Evolutionary conservation across 2,797 vertebrate species (phyloP).

Genomic region (Hirundo rustica): DNA sequence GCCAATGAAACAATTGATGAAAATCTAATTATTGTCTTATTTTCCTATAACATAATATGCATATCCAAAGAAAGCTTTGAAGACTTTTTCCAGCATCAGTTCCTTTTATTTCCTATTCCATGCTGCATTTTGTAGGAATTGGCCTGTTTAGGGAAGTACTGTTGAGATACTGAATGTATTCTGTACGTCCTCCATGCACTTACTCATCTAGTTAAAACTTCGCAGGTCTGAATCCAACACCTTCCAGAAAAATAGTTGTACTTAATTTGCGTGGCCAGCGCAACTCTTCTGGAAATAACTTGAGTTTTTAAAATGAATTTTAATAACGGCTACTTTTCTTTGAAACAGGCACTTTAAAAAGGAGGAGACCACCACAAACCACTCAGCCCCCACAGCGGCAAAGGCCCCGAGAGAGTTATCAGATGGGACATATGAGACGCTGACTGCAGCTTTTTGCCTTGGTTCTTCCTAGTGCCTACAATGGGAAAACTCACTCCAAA

Average conservation of each 20-base stretch:
- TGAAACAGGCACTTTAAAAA: slow-evolving; percentile 88
- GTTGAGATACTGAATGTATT: neutral
- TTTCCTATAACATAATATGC: neutral
- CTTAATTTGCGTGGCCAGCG: neutral
- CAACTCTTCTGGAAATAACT: neutral
- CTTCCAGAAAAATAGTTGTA: neutral
- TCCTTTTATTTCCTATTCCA: neutral
- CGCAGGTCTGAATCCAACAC: neutral
- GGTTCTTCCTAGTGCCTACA: slow-evolving; percentile 96
- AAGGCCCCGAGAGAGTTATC: slow-evolving; percentile 85
- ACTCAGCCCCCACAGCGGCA: slow-evolving; percentile 83
- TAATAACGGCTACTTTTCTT: neutral
- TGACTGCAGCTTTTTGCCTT: slow-evolving; percentile 88
- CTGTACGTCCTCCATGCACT: neutral
- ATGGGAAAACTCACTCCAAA: slow-evolving; percentile 95
- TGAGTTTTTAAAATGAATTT: neutral
- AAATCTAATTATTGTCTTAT: neutral
- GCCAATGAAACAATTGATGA: neutral
- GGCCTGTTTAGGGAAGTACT: neutral
- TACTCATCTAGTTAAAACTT: neutral
- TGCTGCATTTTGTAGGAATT: neutral
- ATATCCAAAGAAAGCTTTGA: neutral
- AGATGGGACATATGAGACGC: slow-evolving; percentile 90
- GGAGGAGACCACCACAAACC: slow-evolving; percentile 82
- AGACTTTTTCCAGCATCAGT: neutral